Evolutionary conservation across 2,113 vertebrate species (phyloP).

Genomic region (Rhagologus leucostigma): DNA sequence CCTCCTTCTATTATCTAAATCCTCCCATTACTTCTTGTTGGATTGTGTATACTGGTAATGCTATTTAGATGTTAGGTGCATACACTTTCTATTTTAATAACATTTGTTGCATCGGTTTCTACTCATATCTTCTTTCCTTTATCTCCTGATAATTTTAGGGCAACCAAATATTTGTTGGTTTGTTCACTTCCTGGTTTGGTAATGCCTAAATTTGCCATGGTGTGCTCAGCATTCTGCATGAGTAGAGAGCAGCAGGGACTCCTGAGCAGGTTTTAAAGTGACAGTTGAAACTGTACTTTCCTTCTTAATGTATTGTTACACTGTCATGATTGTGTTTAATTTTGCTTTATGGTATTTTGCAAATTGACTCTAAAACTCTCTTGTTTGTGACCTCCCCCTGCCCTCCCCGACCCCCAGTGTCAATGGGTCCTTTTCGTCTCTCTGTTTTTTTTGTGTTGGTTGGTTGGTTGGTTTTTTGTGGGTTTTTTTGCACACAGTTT

Average conservation of each 20-base stretch:
- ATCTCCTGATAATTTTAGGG: neutral
- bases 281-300: neutral
- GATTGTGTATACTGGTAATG: neutral
- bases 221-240: neutral
- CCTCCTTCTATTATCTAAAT: neutral
- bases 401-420: no score
- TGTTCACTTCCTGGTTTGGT: neutral
- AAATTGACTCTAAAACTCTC: neutral
- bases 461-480: neutral
- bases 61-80: neutral
- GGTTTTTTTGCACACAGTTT: neutral
- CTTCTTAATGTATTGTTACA: neutral
- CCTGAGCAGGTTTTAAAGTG: neutral
- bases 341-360: neutral
- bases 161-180: neutral
- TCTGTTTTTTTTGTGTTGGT: neutral
- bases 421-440: rapidly evolving
- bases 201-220: neutral
- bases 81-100: neutral
- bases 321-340: neutral
- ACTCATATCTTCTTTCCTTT: neutral
- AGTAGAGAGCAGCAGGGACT: neutral
- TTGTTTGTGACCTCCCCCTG: neutral
- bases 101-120: neutral
- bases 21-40: neutral